Percentiles rank a stretch among this genome's conserved stretches.
Conservation (phyloP, 2,888 invertebrate genomes). For the Euphydryas editha region DNA sequence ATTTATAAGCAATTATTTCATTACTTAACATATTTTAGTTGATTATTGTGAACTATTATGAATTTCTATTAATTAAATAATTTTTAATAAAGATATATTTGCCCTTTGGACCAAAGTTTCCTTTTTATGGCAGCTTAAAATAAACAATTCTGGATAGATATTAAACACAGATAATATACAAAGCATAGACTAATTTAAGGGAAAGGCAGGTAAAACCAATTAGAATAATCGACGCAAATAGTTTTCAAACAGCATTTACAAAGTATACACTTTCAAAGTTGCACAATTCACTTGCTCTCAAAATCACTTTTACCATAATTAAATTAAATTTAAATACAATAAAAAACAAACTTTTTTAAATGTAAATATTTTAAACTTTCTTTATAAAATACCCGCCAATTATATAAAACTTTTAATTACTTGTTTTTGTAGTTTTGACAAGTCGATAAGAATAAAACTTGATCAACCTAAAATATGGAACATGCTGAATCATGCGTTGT, state of each 20-base stretch:
- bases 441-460: constrained; percentile 2
- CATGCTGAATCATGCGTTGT: neutral
- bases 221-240: neutral
- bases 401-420: constrained; percentile 9
- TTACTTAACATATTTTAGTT: too few species aligned
- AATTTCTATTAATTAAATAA: neutral
- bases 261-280: constrained; percentile 1
- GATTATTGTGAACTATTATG: too few species aligned
- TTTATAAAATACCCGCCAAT: constrained; percentile 13
- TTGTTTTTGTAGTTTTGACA: constrained; percentile 12
- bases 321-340: neutral
- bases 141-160: neutral
- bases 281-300: neutral
- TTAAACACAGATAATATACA: neutral
- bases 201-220: neutral
- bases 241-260: neutral
- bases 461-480: neutral
- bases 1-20: too few species aligned
- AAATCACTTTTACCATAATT: neutral
- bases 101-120: neutral
- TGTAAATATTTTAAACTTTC: neutral
- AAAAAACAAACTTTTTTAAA: neutral
- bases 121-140: neutral
- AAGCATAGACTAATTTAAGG: neutral
- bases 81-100: neutral